Evolutionary conservation across 2,888 invertebrate species (phyloP).

Genomic region (Pandemis heparana): DNA sequence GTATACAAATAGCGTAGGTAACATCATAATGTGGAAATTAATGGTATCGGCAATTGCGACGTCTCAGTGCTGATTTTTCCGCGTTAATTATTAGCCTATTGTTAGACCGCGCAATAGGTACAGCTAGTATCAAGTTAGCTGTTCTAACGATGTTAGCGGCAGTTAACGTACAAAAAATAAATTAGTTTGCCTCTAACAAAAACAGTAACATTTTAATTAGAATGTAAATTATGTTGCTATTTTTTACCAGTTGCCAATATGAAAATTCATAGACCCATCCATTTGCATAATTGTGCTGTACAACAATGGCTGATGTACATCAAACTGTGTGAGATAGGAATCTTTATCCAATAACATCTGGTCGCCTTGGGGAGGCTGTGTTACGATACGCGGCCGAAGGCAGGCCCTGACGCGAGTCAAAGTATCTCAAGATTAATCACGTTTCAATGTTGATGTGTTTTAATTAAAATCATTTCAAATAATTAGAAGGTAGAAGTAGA

Average conservation of each 20-base stretch:
- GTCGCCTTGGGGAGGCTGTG: constrained; percentile 16
- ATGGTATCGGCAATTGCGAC: constrained; percentile 49
- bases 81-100: constrained; percentile 58
- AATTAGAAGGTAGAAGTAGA: neutral
- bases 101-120: constrained; percentile 48
- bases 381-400: constrained; percentile 2
- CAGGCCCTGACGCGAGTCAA: constrained; percentile 3
- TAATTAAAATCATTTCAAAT: neutral
- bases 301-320: constrained; percentile 35
- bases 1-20: too few species aligned
- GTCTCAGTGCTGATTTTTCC: constrained; percentile 51
- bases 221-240: constrained; percentile 56
- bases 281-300: constrained; percentile 39
- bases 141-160: constrained; percentile 45
- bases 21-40: constrained; percentile 55
- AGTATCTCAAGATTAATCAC: constrained; percentile 1
- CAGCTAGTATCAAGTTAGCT: constrained; percentile 44
- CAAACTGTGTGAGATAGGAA: constrained; percentile 24
- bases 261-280: constrained; percentile 22
- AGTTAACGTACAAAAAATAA: constrained; percentile 68
- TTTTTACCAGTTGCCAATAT: constrained; percentile 31
- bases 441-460: neutral
- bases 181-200: constrained; percentile 73
- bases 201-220: constrained; percentile 77
- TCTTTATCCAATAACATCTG: constrained; percentile 22